Evolutionary conservation across 2,888 invertebrate species (phyloP).

Genomic region (Zhuqinia jingwanae): DNA sequence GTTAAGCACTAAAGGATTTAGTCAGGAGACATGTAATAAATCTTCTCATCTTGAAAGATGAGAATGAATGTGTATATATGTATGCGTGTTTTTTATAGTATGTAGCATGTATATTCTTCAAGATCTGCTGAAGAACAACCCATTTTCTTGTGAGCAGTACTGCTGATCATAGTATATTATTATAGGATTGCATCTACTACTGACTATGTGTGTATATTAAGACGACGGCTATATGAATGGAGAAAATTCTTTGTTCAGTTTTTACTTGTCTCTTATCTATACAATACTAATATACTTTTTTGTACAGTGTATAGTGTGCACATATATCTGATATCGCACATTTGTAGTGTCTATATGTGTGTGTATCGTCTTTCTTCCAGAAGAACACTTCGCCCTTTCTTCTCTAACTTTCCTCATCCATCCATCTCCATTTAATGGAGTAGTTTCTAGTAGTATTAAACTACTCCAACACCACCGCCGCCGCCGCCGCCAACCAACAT

Average conservation of each 20-base stretch:
- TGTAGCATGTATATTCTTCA: background rate
- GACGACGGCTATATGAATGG: background rate
- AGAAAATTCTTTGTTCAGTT: background rate
- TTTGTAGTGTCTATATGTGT: background rate
- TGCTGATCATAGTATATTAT: slow-evolving; percentile 22
- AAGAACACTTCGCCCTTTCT: slow-evolving; percentile 35
- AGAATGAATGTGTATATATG: slow-evolving; percentile 40
- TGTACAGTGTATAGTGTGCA: background rate
- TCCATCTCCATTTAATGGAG: slow-evolving; percentile 58
- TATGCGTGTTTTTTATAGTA: background rate
- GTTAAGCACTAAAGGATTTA: slow-evolving; percentile 60
- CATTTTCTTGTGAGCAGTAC: background rate
- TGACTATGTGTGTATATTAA: background rate
- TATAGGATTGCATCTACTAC: background rate
- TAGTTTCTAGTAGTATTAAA: slow-evolving; percentile 44
- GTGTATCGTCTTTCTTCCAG: slow-evolving; percentile 26
- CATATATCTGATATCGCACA: background rate
- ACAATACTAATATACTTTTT: background rate
- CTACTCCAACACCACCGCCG: slow-evolving; percentile 26
- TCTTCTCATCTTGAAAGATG: slow-evolving; percentile 61
- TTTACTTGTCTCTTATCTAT: background rate
- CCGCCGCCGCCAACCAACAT: background rate
- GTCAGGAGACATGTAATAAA: slow-evolving; percentile 61
- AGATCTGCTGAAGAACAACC: background rate
- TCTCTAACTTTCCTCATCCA: slow-evolving; percentile 31